These are phyloP conservation scores for Umimayanthus chanpuru DNA, from an alignment of 92 coral and sea anemone species.

Conservation along the genomic window DNA sequence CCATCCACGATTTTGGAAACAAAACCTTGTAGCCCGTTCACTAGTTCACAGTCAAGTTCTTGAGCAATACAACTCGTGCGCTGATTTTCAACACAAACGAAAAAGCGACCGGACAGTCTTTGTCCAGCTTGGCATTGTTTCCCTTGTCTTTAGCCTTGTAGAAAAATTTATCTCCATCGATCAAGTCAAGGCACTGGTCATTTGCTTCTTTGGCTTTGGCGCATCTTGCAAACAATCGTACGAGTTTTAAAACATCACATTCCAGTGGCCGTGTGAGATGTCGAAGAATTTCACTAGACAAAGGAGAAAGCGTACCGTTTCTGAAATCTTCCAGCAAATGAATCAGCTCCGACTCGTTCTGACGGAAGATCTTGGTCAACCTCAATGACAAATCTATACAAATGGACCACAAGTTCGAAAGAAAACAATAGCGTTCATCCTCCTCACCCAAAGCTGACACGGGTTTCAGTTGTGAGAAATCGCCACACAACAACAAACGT, in stretches of 20 bases:
- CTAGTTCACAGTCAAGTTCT: conserved; percentile 33
- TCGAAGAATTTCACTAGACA: neutral
- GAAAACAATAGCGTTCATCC: neutral
- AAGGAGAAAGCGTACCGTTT: conserved; percentile 5
- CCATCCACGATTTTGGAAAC: conserved; percentile 12
- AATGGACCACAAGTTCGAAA: conserved; percentile 6
- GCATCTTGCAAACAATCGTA: conserved; percentile 4
- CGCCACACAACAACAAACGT: conserved; percentile 42
- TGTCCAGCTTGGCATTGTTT: neutral
- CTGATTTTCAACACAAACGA: conserved; percentile 27
- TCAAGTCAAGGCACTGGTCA: conserved; percentile 9
- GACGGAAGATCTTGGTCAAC: conserved; percentile 26
- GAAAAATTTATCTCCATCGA: conserved; percentile 31
- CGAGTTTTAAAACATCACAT: conserved; percentile 5
- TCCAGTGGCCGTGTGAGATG: conserved; percentile 1
- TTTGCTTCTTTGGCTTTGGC: conserved; percentile 25
- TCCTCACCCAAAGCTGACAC: too few species aligned
- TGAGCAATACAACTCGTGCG: conserved; percentile 45
- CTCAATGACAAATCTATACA: conserved; percentile 26
- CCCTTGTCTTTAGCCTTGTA: conserved; percentile 34
- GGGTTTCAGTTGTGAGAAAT: conserved; percentile 29
- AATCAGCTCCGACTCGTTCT: conserved; percentile 13
- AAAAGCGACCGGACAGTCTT: conserved; percentile 27
- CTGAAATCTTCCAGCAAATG: conserved; percentile 35
- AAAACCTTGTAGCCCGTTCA: conserved; percentile 50